These are phyloP conservation scores for Epicampocera succincta DNA, from an alignment of 2,888 invertebrate species.

Conservation along the genomic window DNA sequence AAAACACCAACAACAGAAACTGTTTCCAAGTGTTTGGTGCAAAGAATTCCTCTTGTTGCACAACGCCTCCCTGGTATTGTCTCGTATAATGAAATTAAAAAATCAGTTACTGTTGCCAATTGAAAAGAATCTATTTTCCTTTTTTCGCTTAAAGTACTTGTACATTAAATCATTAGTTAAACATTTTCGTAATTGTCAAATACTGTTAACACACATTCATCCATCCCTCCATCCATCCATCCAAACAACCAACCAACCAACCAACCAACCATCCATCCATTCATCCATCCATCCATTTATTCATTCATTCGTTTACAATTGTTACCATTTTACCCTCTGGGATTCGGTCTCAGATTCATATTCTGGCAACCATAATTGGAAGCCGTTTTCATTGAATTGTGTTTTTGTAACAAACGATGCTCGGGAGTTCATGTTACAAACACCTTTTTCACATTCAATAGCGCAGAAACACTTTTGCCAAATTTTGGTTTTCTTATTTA, in stretches of 20 bases:
- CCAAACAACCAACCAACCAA: slow-evolving; percentile 18
- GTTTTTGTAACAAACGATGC: slow-evolving; percentile 35
- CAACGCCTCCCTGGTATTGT: slow-evolving; percentile 74
- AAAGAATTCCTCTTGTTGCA: slow-evolving; percentile 43
- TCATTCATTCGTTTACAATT: slow-evolving; percentile 39
- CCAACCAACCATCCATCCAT: slow-evolving; percentile 21
- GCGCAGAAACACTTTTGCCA: slow-evolving; percentile 10
- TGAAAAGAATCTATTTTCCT: slow-evolving; percentile 56
- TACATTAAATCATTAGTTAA: slow-evolving; percentile 69
- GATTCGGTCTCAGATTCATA: slow-evolving; percentile 37
- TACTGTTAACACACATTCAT: slow-evolving; percentile 36
- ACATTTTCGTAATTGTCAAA: slow-evolving; percentile 68
- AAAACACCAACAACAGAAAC: slow-evolving; percentile 21
- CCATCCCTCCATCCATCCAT: slow-evolving; percentile 14
- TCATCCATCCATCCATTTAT: slow-evolving; percentile 19
- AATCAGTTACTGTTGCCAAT: slow-evolving; percentile 79
- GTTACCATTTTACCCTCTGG: slow-evolving; percentile 62
- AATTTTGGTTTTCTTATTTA: slow-evolving; percentile 26
- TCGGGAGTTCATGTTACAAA: slow-evolving; percentile 64
- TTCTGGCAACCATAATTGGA: slow-evolving; percentile 63
- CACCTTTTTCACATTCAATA: slow-evolving; percentile 49
- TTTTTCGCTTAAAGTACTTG: slow-evolving; percentile 44
- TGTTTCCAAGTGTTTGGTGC: slow-evolving; percentile 53
- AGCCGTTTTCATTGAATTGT: slow-evolving; percentile 56
- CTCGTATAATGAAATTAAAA: slow-evolving; percentile 80